Percentiles rank a stretch among this genome's conserved stretches.
These are phyloP conservation scores for Columba janthina DNA, from an alignment of 2,113 vertebrate genomes.

Conservation along the genomic window DNA sequence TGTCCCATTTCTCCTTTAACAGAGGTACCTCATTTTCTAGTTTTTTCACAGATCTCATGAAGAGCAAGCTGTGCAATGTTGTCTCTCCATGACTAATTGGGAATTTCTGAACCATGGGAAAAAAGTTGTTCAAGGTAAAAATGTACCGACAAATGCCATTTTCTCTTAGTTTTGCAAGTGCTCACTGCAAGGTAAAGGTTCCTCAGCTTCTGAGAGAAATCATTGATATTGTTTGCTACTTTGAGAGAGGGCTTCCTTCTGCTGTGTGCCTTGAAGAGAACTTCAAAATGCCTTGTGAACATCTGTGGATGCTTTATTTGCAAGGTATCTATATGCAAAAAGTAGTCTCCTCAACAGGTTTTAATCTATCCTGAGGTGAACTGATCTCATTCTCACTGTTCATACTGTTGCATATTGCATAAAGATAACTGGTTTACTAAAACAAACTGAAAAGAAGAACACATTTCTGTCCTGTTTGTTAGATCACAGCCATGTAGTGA, in stretches of 20 bases:
- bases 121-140: neutral
- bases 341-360: neutral
- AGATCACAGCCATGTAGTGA: neutral
- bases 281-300: neutral
- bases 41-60: neutral
- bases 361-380: neutral
- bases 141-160: neutral
- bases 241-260: neutral
- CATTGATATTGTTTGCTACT: neutral
- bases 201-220: neutral
- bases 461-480: neutral
- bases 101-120: neutral
- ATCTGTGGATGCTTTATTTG: neutral
- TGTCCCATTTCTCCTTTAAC: neutral
- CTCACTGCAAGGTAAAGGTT: neutral
- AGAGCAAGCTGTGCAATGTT: neutral
- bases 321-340: neutral
- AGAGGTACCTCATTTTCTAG: neutral
- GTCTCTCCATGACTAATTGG: neutral
- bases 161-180: neutral
- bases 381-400: neutral
- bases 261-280: neutral
- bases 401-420: neutral
- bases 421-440: neutral
- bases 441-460: neutral